phyloP scores from a whole-genome alignment of 1,140 invertebrate genomes.

The Nasonia vitripennis region DNA sequence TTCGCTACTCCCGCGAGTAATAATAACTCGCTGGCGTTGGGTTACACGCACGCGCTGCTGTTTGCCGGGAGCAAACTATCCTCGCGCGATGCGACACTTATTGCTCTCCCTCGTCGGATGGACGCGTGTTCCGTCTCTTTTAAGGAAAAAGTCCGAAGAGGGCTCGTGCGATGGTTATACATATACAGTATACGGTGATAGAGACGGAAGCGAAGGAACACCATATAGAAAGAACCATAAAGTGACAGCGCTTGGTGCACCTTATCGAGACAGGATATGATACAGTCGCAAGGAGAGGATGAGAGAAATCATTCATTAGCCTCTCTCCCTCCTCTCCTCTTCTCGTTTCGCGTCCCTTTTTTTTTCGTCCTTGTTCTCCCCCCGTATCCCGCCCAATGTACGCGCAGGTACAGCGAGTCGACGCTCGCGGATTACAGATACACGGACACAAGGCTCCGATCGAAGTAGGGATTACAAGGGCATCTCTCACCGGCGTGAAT shows the following conservation, averaged over 20 bases:
- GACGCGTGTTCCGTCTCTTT: no score
- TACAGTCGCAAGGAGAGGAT: neutral
- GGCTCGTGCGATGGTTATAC: no score
- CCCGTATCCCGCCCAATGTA: neutral
- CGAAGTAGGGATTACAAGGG: no score
- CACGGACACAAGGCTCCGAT: no score
- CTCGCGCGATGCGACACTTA: no score
- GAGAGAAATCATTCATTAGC: slow-evolving; percentile 34
- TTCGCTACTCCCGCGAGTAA: neutral
- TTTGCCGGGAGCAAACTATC: no score
- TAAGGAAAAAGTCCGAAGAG: no score
- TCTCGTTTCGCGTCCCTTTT: neutral
- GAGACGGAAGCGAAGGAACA: neutral
- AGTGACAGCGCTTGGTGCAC: slow-evolving; percentile 37
- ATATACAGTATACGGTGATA: neutral
- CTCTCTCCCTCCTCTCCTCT: neutral
- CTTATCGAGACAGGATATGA: neutral
- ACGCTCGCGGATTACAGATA: no score
- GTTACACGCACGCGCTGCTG: no score
- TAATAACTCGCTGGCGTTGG: neutral
- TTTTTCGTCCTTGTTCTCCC: neutral
- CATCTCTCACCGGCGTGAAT: no score
- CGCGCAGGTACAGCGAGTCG: neutral
- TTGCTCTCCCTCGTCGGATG: no score
- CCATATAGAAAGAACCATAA: slow-evolving; percentile 22